phyloP scores from a whole-genome alignment of 2,888 invertebrate species.

The Hyposoter dolosus region DNA sequence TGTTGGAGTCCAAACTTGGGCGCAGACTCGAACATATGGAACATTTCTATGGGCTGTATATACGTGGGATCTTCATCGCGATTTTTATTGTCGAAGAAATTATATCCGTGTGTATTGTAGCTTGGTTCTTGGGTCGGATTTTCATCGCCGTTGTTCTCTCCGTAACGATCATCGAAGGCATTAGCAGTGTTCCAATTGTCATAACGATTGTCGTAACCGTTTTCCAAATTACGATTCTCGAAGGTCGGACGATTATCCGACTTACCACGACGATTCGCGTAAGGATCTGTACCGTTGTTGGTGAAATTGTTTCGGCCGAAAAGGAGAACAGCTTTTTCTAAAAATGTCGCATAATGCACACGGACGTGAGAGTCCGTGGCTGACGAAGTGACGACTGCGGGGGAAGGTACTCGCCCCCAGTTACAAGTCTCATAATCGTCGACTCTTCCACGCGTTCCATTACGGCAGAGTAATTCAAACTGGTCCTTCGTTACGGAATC shows the following conservation, averaged over 20 bases:
- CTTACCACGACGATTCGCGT: conserved; percentile 65
- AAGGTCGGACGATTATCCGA: conserved; percentile 71
- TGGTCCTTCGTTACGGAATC: conserved; percentile 89
- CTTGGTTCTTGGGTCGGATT: conserved; percentile 55
- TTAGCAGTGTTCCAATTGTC: conserved; percentile 39
- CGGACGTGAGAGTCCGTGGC: conserved; percentile 88
- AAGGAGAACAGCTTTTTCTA: conserved; percentile 86
- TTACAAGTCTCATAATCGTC: conserved; percentile 91
- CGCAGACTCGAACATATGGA: conserved; percentile 91
- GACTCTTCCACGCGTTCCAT: conserved; percentile 90
- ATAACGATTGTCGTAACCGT: conserved; percentile 61
- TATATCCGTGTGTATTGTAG: conserved; percentile 61
- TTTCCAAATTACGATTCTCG: conserved; percentile 72
- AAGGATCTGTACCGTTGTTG: conserved; percentile 72
- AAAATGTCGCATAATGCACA: conserved; percentile 88
- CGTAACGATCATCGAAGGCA: conserved; percentile 55
- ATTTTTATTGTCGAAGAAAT: conserved; percentile 47
- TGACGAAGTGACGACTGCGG: conserved; percentile 94
- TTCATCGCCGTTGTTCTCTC: conserved; percentile 23
- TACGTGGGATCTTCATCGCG: conserved; percentile 73
- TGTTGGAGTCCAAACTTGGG: conserved; percentile 89
- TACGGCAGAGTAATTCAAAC: conserved; percentile 93
- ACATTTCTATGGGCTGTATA: conserved; percentile 87
- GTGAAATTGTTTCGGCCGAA: conserved; percentile 73
- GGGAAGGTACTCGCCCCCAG: conserved; percentile 94